A percentile compares a stretch with the other conserved stretches of the same genome.
Evolutionary conservation across 2,888 invertebrate species (phyloP).

Genomic region (Boloria euphrosyne): DNA sequence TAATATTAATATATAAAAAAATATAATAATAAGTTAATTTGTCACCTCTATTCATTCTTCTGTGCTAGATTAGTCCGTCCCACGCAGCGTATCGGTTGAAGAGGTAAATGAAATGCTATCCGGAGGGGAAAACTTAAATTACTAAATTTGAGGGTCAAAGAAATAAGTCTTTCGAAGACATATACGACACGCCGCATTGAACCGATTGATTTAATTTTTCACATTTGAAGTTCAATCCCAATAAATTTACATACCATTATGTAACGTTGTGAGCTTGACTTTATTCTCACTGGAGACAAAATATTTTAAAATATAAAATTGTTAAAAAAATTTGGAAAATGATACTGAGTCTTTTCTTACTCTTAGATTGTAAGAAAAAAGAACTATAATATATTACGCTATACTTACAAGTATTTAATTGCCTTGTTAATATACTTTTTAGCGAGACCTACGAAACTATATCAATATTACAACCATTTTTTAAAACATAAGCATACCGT

Average conservation of each 20-base stretch:
- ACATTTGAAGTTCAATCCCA: not conserved
- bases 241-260: slow-evolving; percentile 16
- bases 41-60: slow-evolving; percentile 53
- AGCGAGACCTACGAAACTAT: too few species aligned
- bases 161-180: slow-evolving; percentile 76
- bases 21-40: slow-evolving; percentile 6
- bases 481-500: too few species aligned
- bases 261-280: not conserved
- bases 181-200: slow-evolving; percentile 61
- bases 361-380: too few species aligned
- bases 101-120: slow-evolving; percentile 83
- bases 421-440: too few species aligned
- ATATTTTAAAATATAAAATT: too few species aligned
- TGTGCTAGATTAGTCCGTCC: slow-evolving; percentile 80
- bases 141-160: slow-evolving; percentile 83
- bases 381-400: too few species aligned
- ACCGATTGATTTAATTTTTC: slow-evolving; percentile 67
- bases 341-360: too few species aligned
- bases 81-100: slow-evolving; percentile 82
- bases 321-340: too few species aligned
- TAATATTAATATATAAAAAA: not conserved
- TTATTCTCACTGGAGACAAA: too few species aligned
- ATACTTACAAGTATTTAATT: too few species aligned
- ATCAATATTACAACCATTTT: too few species aligned
- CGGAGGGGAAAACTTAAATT: slow-evolving; percentile 83